Evolutionary conservation across 1,140 invertebrate genomes (phyloP).

Genomic region (Diorhabda elongata): DNA sequence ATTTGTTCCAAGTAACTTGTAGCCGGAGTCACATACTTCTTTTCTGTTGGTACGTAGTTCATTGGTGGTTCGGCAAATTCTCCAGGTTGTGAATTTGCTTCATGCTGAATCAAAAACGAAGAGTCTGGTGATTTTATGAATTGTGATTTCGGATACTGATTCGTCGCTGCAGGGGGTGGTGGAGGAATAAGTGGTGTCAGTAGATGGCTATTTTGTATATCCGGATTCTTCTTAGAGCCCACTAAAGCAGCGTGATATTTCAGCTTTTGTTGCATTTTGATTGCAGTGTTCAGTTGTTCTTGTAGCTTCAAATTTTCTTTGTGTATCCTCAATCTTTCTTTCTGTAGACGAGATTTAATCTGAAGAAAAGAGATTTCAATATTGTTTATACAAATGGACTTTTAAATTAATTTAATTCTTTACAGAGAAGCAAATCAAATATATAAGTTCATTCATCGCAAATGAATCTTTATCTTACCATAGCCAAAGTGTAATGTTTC

Average conservation of each 20-base stretch:
- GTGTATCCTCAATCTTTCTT: slow-evolving; percentile 42
- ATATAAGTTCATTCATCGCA: too few species aligned
- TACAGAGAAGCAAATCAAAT: too few species aligned
- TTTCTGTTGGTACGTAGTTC: background rate
- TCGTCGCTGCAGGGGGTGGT: background rate
- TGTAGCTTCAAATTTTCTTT: slow-evolving; percentile 43
- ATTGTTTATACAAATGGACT: too few species aligned
- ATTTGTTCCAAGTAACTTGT: background rate
- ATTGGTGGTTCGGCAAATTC: background rate
- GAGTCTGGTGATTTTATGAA: slow-evolving; percentile 8
- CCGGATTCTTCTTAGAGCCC: background rate
- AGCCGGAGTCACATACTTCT: background rate
- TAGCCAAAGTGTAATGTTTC: too few species aligned
- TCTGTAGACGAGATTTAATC: slow-evolving; percentile 44
- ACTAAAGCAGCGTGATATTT: slow-evolving; percentile 35
- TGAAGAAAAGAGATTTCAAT: slow-evolving; percentile 27
- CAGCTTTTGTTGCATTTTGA: slow-evolving; percentile 45
- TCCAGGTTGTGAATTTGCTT: background rate
- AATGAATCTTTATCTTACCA: too few species aligned
- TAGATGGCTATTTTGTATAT: background rate
- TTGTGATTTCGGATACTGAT: background rate
- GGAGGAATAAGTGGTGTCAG: background rate
- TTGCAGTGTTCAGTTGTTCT: slow-evolving; percentile 41
- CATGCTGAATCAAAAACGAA: background rate
- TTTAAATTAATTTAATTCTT: too few species aligned